phyloP scores from a whole-genome alignment of 2,888 invertebrate genomes.

The Digitonthophagus gazella region DNA sequence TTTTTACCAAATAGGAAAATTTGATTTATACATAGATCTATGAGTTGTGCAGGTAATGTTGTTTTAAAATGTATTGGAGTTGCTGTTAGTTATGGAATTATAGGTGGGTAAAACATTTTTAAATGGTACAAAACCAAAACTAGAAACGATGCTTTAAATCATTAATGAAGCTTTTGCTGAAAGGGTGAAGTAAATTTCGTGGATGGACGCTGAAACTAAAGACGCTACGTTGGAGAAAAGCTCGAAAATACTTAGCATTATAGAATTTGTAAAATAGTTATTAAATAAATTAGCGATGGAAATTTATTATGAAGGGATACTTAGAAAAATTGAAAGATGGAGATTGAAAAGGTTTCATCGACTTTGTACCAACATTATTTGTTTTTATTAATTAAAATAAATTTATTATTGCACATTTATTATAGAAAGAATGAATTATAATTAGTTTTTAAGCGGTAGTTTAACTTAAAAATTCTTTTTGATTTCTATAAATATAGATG shows the following conservation, averaged over 20 bases:
- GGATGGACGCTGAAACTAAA: conserved; percentile 79
- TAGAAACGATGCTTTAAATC: conserved; percentile 70
- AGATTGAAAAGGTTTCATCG: not conserved
- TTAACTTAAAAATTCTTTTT: too few relatives aligned
- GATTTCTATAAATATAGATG: too few relatives aligned
- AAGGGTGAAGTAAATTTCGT: conserved; percentile 62
- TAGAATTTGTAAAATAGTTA: conserved; percentile 79
- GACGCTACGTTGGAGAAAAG: conserved; percentile 71
- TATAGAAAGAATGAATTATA: too few relatives aligned
- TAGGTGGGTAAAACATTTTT: conserved; percentile 62
- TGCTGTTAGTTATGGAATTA: conserved; percentile 70
- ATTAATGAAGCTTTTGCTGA: conserved; percentile 69
- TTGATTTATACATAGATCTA: conserved; percentile 53
- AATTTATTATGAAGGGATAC: conserved; percentile 65
- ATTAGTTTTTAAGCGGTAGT: too few relatives aligned
- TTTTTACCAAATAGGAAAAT: not conserved
- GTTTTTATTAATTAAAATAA: too few relatives aligned
- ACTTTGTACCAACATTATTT: conserved; percentile 11
- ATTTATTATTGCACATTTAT: too few relatives aligned
- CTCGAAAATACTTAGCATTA: conserved; percentile 68
- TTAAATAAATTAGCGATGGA: conserved; percentile 65
- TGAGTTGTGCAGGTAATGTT: conserved; percentile 68
- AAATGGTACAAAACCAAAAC: conserved; percentile 63
- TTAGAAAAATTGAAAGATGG: not conserved
- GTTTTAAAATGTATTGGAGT: conserved; percentile 70